These are phyloP conservation scores for Tachycineta bicolor DNA, from an alignment of 2,113 vertebrate species.

Conservation along the genomic window DNA sequence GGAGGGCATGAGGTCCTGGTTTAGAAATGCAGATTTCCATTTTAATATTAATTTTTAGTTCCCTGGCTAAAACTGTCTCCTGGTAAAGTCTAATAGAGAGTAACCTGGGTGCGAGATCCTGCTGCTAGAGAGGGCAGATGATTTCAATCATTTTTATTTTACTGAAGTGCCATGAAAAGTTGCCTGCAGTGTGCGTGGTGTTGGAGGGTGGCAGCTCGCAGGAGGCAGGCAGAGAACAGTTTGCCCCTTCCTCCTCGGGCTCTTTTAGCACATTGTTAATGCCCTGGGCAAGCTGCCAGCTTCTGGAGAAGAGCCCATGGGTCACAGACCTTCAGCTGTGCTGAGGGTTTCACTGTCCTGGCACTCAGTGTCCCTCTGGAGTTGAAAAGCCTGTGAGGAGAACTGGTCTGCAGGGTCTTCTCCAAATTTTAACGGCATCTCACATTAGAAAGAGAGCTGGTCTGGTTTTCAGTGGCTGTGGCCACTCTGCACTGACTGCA, in stretches of 20 bases:
- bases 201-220: not conserved
- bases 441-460: not conserved
- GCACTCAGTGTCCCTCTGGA: not conserved
- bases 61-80: not conserved
- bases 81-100: not conserved
- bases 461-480: not conserved
- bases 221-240: not conserved
- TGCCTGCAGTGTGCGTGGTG: not conserved
- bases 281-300: not conserved
- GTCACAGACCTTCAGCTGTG: not conserved
- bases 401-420: not conserved
- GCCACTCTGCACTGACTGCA: not conserved
- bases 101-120: not conserved
- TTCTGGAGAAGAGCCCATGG: not conserved
- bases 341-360: not conserved
- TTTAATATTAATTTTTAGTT: not conserved
- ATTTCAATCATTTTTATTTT: not conserved
- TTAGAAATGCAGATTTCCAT: not conserved
- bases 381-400: rapidly evolving
- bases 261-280: not conserved
- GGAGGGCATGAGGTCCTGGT: not conserved
- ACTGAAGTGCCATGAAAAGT: not conserved
- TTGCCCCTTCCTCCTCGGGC: not conserved
- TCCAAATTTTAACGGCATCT: not conserved
- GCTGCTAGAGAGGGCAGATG: not conserved